Percentiles rank a stretch among this genome's conserved stretches.
Conservation (phyloP, 2,888 invertebrate genomes). For the Smittia sp. region DNA sequence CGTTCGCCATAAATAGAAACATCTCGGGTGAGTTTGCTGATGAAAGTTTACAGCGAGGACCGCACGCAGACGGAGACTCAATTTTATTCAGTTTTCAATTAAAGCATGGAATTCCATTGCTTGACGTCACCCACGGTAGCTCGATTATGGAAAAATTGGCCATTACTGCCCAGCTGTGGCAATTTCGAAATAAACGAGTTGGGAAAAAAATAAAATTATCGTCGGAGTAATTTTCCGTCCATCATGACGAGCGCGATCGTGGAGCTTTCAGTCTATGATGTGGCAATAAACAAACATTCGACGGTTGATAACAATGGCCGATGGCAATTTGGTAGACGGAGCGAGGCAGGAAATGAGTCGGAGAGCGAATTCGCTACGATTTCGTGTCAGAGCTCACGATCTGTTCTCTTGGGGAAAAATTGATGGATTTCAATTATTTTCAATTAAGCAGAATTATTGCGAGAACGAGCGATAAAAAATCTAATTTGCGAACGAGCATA, state of each 20-base stretch:
- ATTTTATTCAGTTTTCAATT: not conserved
- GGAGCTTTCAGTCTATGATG: constrained; percentile 19
- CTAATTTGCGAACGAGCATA: not conserved
- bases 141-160: constrained; percentile 32
- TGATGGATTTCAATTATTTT: constrained; percentile 40
- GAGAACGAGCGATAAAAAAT: not conserved
- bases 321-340: constrained; percentile 5
- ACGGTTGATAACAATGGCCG: constrained; percentile 24
- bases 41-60: not conserved
- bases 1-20: constrained; percentile 8
- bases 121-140: constrained; percentile 12
- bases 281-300: constrained; percentile 30
- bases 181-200: constrained; percentile 18
- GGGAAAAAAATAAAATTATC: constrained; percentile 29
- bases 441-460: constrained; percentile 26
- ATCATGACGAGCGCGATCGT: not conserved
- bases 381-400: constrained; percentile 23
- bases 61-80: not conserved
- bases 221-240: constrained; percentile 28
- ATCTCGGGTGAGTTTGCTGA: not conserved
- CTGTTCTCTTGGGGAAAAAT: constrained; percentile 2
- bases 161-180: constrained; percentile 7
- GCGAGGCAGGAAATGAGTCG: constrained; percentile 25
- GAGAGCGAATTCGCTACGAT: not conserved
- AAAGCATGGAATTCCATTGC: not conserved